Evolutionary conservation across 2,797 vertebrate species (phyloP).

Genomic region (Picus viridis): DNA sequence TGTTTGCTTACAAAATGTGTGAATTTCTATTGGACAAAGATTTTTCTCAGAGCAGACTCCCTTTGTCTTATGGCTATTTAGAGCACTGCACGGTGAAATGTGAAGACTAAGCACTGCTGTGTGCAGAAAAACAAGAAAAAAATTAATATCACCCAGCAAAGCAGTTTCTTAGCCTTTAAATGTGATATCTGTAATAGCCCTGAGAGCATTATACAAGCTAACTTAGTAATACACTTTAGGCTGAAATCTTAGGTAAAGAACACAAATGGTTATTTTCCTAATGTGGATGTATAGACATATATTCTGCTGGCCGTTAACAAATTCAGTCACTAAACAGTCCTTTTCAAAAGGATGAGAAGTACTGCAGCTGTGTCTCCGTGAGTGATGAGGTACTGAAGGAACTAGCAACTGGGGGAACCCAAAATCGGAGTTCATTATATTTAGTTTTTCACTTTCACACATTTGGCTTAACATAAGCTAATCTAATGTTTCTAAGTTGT

Average conservation of each 20-base stretch:
- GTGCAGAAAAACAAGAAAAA: background rate
- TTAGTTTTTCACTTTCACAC: background rate
- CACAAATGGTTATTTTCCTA: background rate
- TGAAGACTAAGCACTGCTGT: background rate
- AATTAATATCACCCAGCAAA: background rate
- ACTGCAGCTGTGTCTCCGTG: background rate
- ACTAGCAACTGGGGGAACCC: background rate
- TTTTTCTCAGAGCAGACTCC: background rate
- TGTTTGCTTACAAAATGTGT: background rate
- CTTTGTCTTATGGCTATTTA: background rate
- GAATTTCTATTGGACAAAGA: background rate
- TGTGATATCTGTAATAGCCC: background rate
- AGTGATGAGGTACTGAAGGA: background rate
- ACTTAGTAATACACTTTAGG: background rate
- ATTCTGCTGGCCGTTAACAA: background rate
- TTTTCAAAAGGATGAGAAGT: background rate
- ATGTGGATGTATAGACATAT: background rate
- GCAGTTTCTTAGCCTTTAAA: background rate
- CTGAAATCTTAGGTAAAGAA: background rate
- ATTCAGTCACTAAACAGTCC: background rate
- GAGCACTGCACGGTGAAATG: background rate
- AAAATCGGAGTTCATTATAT: background rate
- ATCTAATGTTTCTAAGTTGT: background rate
- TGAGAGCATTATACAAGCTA: accelerated
- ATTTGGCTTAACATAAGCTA: background rate